phyloP scores from a whole-genome alignment of 2,113 vertebrate genomes.

The Erythrocebus patas region DNA sequence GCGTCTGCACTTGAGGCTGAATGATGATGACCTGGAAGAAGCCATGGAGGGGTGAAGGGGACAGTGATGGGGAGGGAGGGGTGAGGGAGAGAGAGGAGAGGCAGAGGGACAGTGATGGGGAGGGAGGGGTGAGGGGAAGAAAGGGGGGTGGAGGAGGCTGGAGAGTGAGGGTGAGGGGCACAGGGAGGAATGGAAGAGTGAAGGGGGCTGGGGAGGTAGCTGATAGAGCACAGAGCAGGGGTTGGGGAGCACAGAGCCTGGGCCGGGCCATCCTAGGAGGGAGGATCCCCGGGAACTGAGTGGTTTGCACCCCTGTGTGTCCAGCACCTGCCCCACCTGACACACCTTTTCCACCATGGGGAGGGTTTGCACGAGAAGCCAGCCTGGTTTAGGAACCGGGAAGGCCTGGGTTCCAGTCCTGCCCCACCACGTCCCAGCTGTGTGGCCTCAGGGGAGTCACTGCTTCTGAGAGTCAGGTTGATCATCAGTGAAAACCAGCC shows the following conservation, averaged over 20 bases:
- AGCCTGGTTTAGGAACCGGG: too few relatives aligned
- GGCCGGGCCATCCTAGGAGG: neutral
- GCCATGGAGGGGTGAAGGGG: fast-evolving
- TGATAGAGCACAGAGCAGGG: neutral
- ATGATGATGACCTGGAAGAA: conserved; percentile 93
- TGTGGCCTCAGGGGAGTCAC: neutral
- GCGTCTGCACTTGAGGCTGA: conserved; percentile 92
- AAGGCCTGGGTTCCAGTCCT: neutral
- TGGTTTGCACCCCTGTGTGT: fast-evolving
- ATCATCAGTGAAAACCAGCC: too few relatives aligned
- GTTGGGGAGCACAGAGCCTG: too few relatives aligned
- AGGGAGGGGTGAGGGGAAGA: fast-evolving
- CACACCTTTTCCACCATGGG: fast-evolving
- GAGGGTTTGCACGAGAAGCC: fast-evolving
- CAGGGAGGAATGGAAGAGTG: too few relatives aligned
- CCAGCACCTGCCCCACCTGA: neutral
- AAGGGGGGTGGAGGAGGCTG: too few relatives aligned
- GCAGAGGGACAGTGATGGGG: too few relatives aligned
- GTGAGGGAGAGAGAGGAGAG: fast-evolving
- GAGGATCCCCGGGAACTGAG: fast-evolving
- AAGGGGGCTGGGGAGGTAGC: too few relatives aligned
- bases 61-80: too few relatives aligned
- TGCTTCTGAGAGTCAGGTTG: neutral
- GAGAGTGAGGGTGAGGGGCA: neutral
- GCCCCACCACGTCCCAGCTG: fast-evolving